These are phyloP conservation scores for Catostylus mosaicus DNA, from an alignment of 30 jellyfish, hydroid and myxozoan genomes.

Conservation along the genomic window DNA sequence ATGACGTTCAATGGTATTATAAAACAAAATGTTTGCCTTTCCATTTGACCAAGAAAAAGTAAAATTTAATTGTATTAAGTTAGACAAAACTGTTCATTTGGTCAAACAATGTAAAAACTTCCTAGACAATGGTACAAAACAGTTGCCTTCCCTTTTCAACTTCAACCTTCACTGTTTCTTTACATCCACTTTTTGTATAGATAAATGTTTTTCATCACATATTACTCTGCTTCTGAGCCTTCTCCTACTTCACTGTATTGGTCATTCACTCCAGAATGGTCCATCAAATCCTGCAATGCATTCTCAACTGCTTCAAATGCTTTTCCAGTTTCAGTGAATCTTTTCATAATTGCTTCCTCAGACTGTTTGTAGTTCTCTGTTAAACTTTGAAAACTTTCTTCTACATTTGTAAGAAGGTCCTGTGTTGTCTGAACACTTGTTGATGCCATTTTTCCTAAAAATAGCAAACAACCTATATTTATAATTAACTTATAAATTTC, in stretches of 20 bases:
- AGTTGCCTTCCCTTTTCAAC: no score
- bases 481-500: no score
- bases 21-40: no score
- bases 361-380: slow-evolving; percentile 67
- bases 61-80: no score
- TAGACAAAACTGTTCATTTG: no score
- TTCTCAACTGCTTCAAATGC: slow-evolving; percentile 78
- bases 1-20: no score
- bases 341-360: slow-evolving; percentile 66
- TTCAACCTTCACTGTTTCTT: no score
- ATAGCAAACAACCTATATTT: no score
- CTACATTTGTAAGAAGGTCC: slow-evolving; percentile 41
- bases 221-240: slow-evolving; percentile 53
- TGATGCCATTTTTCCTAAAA: slow-evolving; percentile 42
- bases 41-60: no score
- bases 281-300: slow-evolving; percentile 81
- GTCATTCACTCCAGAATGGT: slow-evolving; percentile 82
- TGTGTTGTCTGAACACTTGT: slow-evolving; percentile 42
- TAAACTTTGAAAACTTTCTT: slow-evolving; percentile 59
- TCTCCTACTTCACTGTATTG: slow-evolving; percentile 80
- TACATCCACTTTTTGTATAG: no score
- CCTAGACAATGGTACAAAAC: no score
- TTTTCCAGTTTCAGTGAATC: slow-evolving; percentile 75
- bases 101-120: no score
- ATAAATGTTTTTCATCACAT: background rate